Percentiles rank a stretch among this genome's conserved stretches.
Evolutionary conservation across 92 coral and sea anemone species (phyloP).

Genomic region (Porites divaricata): DNA sequence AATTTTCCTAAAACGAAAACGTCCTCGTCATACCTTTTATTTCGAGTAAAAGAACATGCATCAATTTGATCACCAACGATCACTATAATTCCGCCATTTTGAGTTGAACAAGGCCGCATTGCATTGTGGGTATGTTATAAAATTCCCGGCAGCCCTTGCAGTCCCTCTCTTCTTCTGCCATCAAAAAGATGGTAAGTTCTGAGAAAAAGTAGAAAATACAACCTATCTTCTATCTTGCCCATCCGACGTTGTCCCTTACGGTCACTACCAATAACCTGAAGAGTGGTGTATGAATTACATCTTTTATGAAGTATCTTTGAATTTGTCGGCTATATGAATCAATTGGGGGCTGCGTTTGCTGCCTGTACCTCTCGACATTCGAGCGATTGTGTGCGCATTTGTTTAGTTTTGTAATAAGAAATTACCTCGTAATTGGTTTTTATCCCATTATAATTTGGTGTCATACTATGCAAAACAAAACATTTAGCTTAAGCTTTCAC

Average conservation of each 20-base stretch:
- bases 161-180: conserved; percentile 81
- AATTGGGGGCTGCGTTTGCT: neutral
- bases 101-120: neutral
- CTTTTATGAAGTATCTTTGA: neutral
- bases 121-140: conserved; percentile 68
- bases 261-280: neutral
- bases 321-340: neutral
- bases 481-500: neutral
- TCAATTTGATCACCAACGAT: neutral
- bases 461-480: neutral
- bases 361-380: neutral
- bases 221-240: conserved; percentile 55
- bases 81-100: conserved; percentile 65
- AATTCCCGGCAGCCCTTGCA: conserved; percentile 69
- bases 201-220: neutral
- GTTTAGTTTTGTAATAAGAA: neutral
- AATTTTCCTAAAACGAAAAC: neutral
- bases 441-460: neutral
- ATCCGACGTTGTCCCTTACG: conserved; percentile 38
- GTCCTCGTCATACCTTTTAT: neutral
- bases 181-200: conserved; percentile 85
- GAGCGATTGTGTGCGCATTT: neutral
- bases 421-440: neutral
- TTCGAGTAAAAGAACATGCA: no score
- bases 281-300: conserved; percentile 10